These are phyloP conservation scores for Hippocampus comes DNA, from an alignment of 2,113 vertebrate genomes.

Conservation along the genomic window DNA sequence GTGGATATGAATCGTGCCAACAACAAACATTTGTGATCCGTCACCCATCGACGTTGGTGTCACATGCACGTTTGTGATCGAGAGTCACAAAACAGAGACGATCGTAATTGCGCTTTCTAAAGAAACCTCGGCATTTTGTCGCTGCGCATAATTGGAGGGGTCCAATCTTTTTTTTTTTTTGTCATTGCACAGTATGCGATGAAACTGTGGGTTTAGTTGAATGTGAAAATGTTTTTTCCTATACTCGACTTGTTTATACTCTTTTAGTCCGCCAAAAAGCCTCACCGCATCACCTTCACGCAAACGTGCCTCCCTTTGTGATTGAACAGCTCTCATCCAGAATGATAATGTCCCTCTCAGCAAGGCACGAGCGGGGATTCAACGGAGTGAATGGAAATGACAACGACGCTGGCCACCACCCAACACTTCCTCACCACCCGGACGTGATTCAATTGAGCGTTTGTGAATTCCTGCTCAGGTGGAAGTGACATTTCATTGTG, in stretches of 20 bases:
- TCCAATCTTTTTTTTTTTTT: neutral
- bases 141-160: neutral
- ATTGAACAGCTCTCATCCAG: constrained; percentile 41
- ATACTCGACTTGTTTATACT: neutral
- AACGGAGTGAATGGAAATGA: constrained; percentile 50
- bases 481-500: constrained; percentile 55
- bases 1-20: neutral
- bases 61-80: neutral
- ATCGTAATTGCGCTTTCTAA: constrained; percentile 22
- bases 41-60: neutral
- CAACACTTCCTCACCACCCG: constrained; percentile 47
- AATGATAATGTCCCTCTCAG: constrained; percentile 60
- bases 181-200: neutral
- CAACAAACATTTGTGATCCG: neutral
- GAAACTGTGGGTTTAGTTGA: neutral
- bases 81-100: constrained; percentile 25
- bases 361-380: constrained; percentile 51
- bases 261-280: constrained; percentile 23
- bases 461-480: constrained; percentile 43
- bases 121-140: constrained; percentile 16
- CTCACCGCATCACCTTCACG: constrained; percentile 53
- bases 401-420: constrained; percentile 45
- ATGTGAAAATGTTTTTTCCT: too few relatives aligned
- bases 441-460: constrained; percentile 53
- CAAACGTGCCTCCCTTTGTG: constrained; percentile 32